Evolutionary conservation across 2,797 vertebrate species (phyloP), one percentile per base, ranked within the genome.

Genomic region (Gymnocypris eckloni): DNA sequence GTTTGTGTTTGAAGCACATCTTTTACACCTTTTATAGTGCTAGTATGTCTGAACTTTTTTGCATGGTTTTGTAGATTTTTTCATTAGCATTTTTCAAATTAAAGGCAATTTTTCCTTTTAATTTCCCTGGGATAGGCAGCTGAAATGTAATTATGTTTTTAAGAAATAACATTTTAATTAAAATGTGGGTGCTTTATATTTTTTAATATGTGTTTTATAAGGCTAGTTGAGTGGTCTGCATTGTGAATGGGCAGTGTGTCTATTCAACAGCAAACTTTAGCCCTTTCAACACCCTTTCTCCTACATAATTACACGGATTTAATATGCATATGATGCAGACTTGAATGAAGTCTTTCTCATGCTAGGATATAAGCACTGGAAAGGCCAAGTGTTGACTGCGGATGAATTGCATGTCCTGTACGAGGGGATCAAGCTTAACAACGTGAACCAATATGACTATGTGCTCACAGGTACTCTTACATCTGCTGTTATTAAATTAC

Each of bases 371-470:
- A 70, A 93, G 1, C 95, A 98, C 90, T 98, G 97, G 97, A 98
- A 97, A 90, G 97, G 97, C 0, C 98, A 99, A 77, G 97, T 98
- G n/a, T 93, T 99, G 91, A 98, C 95, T 52, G 96, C 97, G 0
- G 93, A 95, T 28, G 97, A 99, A 88, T 95, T 99, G 8, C 96
- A 96, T 2, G 95, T 96, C 76, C 92, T 99, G 0, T 98, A 99
- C 0, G 96, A 97, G 16, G 97, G 97, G 11, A 96, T 99, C 66
- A 96, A 95, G 89, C 95, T 98, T 87, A 99, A 98, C 87, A 79
- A 93, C 0, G 96, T 98, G 72, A 98, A 96, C 88, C 95, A 89
- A 11, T 99, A 99, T 20, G 97, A 98, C 93, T 99, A 98, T 73
- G 96, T 98, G 72, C 97, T 98, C 39, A 83, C 83, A 59, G 73